phyloP scores from a whole-genome alignment of 2,797 vertebrate species.

The Myotis planiceps region DNA sequence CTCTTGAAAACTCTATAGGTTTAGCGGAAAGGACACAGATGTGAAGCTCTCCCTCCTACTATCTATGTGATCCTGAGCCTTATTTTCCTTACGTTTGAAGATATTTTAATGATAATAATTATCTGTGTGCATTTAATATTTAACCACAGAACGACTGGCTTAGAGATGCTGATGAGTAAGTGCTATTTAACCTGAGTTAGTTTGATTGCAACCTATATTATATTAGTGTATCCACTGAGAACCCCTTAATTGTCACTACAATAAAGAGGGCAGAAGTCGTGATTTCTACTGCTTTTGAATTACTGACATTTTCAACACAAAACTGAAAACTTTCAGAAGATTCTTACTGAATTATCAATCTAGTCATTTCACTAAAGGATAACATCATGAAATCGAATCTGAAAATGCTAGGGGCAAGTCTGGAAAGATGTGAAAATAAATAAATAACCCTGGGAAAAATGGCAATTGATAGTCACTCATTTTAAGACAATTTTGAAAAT shows the following conservation, averaged over 20 bases:
- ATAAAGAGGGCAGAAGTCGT: not conserved
- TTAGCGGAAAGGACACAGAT: not conserved
- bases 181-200: not conserved
- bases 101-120: not conserved
- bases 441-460: not conserved
- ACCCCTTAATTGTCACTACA: not conserved
- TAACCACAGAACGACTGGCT: not conserved
- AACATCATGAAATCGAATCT: not conserved
- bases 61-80: not conserved
- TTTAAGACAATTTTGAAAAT: constrained; percentile 22
- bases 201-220: not conserved
- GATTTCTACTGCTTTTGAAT: not conserved
- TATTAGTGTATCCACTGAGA: not conserved
- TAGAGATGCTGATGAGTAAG: not conserved
- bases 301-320: not conserved
- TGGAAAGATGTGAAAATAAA: not conserved
- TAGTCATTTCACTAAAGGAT: not conserved
- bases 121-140: not conserved
- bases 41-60: not conserved
- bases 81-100: not conserved
- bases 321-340: not conserved
- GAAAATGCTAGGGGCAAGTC: not conserved
- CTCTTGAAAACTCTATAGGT: not conserved
- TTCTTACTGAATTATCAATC: not conserved
- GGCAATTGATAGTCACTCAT: not conserved